Percentiles rank a stretch among this genome's conserved stretches.
phyloP scores from a whole-genome alignment of 35 echinoderm and acorn worm genomes.

The Chiridota heheva region DNA sequence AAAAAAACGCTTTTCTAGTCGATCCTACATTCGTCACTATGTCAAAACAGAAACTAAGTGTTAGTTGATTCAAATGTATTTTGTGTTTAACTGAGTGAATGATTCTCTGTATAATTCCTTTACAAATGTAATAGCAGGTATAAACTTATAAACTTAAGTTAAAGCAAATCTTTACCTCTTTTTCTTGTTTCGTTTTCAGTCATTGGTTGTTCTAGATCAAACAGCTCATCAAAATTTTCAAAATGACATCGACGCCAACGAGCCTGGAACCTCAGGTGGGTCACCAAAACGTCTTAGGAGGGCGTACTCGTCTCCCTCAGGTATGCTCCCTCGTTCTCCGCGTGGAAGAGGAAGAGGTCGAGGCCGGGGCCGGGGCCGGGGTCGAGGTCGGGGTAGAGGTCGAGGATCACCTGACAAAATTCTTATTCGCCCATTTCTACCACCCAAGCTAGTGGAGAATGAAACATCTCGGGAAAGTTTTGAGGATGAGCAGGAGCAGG shows the following conservation, averaged over 20 bases:
- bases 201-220: constrained; percentile 13
- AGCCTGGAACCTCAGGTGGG: background rate
- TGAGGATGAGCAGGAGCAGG: background rate
- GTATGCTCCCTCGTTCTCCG: too few relatives aligned
- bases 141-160: too few relatives aligned
- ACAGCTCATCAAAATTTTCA: background rate
- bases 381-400: background rate
- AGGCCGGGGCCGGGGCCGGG: constrained; percentile 14
- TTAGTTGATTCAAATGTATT: too few relatives aligned
- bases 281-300: constrained; percentile 10
- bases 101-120: background rate
- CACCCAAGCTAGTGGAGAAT: too few relatives aligned
- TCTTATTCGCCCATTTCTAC: too few relatives aligned
- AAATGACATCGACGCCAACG: background rate
- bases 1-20: too few relatives aligned
- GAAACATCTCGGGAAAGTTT: too few relatives aligned
- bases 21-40: too few relatives aligned
- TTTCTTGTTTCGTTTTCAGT: background rate
- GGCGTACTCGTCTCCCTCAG: constrained; percentile 15
- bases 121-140: too few relatives aligned
- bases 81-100: too few relatives aligned
- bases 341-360: background rate
- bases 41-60: too few relatives aligned
- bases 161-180: background rate
- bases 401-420: too few relatives aligned